Percentiles rank a stretch among this genome's conserved stretches.
phyloP scores from a whole-genome alignment of 2,888 invertebrate genomes.

The Harpagoxenus sublaevis region DNA sequence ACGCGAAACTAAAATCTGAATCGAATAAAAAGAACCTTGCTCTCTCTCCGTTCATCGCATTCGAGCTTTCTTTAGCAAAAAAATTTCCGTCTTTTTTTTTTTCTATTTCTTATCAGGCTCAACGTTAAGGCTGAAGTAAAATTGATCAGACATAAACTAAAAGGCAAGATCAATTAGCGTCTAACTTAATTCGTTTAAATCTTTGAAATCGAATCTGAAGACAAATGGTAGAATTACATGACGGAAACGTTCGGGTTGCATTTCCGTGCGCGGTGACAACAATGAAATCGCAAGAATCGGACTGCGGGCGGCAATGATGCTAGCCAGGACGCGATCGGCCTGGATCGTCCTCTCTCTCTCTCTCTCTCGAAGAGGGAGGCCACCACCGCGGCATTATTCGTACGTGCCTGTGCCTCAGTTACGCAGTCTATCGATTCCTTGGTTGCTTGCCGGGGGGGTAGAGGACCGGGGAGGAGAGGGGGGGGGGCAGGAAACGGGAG shows the following conservation, averaged over 20 bases:
- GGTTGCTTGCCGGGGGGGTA: constrained; percentile 68
- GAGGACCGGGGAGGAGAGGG: constrained; percentile 4
- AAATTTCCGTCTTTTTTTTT: background rate
- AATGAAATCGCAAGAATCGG: constrained; percentile 37
- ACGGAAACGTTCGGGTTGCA: background rate
- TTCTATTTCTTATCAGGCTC: background rate
- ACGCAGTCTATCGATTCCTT: constrained; percentile 82
- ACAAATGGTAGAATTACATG: background rate
- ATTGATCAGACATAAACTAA: background rate
- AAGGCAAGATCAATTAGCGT: no score
- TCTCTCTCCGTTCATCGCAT: background rate
- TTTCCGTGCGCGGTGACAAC: background rate
- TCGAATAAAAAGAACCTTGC: background rate
- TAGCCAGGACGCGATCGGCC: constrained; percentile 63
- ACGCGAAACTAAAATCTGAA: background rate
- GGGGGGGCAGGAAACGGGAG: background rate
- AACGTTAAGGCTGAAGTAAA: background rate
- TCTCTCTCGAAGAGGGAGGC: constrained; percentile 69
- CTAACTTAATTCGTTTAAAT: background rate
- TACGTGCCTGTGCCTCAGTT: constrained; percentile 80
- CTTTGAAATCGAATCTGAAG: background rate
- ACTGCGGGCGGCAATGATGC: background rate
- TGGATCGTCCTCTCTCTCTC: constrained; percentile 69
- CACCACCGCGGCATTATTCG: constrained; percentile 72
- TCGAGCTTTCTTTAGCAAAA: background rate